phyloP scores from a whole-genome alignment of 2,797 vertebrate species.

The Pantherophis vulpinus region DNA sequence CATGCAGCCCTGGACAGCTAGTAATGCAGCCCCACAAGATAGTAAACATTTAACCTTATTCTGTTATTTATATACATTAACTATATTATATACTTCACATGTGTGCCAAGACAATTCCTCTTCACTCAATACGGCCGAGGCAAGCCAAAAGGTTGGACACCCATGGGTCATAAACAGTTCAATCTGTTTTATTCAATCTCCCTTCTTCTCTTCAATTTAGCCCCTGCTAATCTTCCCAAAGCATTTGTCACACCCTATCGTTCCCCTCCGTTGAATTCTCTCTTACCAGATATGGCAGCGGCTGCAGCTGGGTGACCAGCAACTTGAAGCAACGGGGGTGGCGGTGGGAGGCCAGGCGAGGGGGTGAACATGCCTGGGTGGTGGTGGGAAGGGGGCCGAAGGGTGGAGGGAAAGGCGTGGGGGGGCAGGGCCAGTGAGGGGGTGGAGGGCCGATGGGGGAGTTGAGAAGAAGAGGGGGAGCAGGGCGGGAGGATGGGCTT shows the following conservation, averaged over 20 bases:
- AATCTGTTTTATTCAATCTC: no score
- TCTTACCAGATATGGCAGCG: slow-evolving; percentile 73
- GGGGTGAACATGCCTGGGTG: slow-evolving; percentile 79
- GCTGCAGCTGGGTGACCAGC: slow-evolving; percentile 79
- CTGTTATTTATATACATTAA: background rate
- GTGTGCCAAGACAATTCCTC: background rate
- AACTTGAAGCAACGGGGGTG: slow-evolving; percentile 85
- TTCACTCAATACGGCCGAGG: background rate
- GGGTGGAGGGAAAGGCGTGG: slow-evolving; percentile 73
- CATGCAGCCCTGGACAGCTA: background rate
- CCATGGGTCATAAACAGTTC: background rate
- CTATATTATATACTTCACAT: background rate
- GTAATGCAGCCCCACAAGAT: no score
- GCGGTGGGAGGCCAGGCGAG: slow-evolving; percentile 84
- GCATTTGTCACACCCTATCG: slow-evolving; percentile 16
- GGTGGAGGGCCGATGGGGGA: slow-evolving; percentile 81
- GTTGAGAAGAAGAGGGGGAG: slow-evolving; percentile 71
- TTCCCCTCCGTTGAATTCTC: slow-evolving; percentile 27
- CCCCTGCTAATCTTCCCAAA: background rate
- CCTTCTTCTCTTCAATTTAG: no score
- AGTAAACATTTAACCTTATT: background rate
- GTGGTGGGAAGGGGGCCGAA: slow-evolving; percentile 79
- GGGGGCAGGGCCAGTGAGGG: slow-evolving; percentile 79
- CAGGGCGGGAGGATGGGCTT: slow-evolving; percentile 60
- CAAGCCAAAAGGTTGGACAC: background rate